Base-by-base conservation (phyloP, 2,888 invertebrate genomes). In the Caenorhabditis wallacei region DNA sequence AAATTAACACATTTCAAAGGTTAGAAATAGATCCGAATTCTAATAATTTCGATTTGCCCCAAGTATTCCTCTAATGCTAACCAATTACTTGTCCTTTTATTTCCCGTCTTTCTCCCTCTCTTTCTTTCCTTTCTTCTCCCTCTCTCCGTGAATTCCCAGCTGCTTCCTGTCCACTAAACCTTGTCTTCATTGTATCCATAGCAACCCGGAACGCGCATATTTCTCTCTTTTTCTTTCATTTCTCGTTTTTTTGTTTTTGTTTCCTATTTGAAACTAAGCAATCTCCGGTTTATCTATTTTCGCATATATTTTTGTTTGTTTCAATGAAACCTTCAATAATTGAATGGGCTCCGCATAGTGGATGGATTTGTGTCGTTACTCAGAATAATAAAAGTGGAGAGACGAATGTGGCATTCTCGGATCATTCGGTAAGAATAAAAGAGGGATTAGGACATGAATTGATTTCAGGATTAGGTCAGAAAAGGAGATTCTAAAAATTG, bases 341-440 rank as follows among this genome's bases (percentile, higher is more conserved):
- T 54, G 80, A 80, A 61, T 84, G 83, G 83, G 79, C 83, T 18
- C 75, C 83, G 0, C 75, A 80, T 46, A 53, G 54, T 26, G 71
- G 71, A 18, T 75, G 75, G 75, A 37, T 84, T 24, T 80, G 80
- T 51, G 71, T 84, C 0, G 63, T 69, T 4, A 71, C 80, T 5
- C 54, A 35, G 4, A 40, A 75, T 30, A 61, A 57, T 22, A 46
- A 18, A 43, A 59, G 51, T 3, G 46, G 51, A 37, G 57, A 61
- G 20, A 66, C 74, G 11, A 80, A 61, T 46, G 61, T 84, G 2
- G 61, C 83, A n/a, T 84, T 84, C 40, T 66, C 72, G 40, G 83
- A 79, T 66, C 71, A 80, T 71, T 54, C 75, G 74, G 83, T 83
- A 18, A 75, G 71, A 53, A 35, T 5, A 40, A 40, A 30, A 69